These are phyloP conservation scores for Moxostoma hubbsi DNA, from an alignment of 2,797 vertebrate genomes.

Conservation along the genomic window DNA sequence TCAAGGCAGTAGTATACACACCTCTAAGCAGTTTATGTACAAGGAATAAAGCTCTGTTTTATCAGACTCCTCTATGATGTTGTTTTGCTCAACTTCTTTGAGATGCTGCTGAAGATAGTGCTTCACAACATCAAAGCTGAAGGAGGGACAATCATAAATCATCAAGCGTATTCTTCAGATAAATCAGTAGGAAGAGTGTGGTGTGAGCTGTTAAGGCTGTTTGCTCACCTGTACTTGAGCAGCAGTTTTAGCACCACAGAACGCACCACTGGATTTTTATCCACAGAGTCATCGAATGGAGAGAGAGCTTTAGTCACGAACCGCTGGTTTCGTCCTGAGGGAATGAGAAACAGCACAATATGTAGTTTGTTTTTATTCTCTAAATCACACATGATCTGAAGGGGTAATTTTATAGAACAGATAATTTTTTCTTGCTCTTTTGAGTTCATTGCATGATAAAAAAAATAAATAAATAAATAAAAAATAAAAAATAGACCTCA, in stretches of 20 bases:
- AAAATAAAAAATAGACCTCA: no score
- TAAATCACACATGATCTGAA: no score
- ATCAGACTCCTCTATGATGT: conserved; percentile 79
- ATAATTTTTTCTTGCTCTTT: no score
- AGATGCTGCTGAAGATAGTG: conserved; percentile 84
- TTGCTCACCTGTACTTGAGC: conserved; percentile 90
- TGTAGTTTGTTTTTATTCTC: no score
- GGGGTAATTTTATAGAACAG: no score
- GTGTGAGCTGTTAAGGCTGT: not conserved
- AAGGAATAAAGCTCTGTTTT: conserved; percentile 89
- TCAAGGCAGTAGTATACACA: conserved; percentile 55
- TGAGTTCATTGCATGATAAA: no score
- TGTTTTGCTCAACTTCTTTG: conserved; percentile 77
- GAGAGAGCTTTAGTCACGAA: conserved; percentile 86
- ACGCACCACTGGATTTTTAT: conserved; percentile 91
- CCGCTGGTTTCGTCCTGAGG: conserved; percentile 11
- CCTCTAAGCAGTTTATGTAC: conserved; percentile 93
- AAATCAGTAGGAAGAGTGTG: not conserved
- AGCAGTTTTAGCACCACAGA: conserved; percentile 93
- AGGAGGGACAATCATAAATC: conserved; percentile 25
- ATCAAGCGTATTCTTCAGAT: not conserved
- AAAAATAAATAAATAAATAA: no score
- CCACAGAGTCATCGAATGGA: conserved; percentile 90
- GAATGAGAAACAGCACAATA: conserved; percentile 7
- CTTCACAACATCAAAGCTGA: conserved; percentile 87